phyloP scores from a whole-genome alignment of 2,888 invertebrate species.

The Meta bourneti region DNA sequence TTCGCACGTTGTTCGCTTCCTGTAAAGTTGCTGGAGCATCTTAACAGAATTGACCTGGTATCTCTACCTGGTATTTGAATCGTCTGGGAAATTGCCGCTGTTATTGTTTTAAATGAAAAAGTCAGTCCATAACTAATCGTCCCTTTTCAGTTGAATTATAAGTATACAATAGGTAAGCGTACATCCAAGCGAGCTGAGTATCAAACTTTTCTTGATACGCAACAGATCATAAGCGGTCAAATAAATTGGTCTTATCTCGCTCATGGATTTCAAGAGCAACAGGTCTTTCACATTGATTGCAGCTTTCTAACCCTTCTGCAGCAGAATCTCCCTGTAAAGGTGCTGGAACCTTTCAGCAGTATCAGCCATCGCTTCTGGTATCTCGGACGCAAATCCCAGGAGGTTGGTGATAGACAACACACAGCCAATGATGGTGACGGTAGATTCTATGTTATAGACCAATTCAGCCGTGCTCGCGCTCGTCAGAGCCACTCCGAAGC shows the following conservation, averaged over 20 bases:
- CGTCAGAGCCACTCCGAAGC: neutral
- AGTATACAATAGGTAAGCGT: conserved; percentile 28
- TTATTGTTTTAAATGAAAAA: no score
- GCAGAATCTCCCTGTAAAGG: neutral
- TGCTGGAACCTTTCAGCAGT: neutral
- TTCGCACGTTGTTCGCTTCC: no score
- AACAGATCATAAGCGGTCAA: no score
- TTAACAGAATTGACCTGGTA: no score
- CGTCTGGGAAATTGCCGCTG: no score
- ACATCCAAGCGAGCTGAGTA: conserved; percentile 18
- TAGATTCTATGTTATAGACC: neutral
- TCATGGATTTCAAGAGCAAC: no score
- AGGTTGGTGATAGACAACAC: neutral
- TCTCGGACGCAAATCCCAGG: neutral
- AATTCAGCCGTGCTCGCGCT: neutral
- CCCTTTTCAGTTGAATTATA: conserved; percentile 19
- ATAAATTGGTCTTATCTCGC: no score
- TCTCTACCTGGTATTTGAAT: no score
- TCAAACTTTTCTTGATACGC: neutral
- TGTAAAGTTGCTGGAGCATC: no score
- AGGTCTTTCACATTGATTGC: no score
- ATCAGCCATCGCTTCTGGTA: neutral
- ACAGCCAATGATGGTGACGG: neutral
- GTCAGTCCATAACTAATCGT: no score
- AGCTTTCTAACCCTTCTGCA: conserved; percentile 17